phyloP scores from a whole-genome alignment of 2,888 invertebrate genomes.

The Vesta saturnalis region DNA sequence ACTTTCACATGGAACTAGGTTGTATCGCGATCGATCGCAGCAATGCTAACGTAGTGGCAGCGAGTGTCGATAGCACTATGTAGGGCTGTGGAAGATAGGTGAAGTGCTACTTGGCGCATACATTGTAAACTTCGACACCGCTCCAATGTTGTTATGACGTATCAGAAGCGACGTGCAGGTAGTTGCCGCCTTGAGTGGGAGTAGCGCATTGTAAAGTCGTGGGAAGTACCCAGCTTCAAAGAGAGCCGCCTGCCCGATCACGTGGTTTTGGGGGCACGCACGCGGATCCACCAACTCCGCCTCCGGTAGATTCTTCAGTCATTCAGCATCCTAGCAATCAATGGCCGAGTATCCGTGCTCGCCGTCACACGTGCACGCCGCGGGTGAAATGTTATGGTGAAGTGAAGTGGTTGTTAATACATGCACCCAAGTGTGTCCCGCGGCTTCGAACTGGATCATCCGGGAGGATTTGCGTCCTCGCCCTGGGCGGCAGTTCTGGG shows the following conservation, averaged over 20 bases:
- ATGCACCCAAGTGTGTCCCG: slow-evolving; percentile 59
- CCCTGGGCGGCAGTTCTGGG: slow-evolving; percentile 81
- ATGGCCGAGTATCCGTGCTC: slow-evolving; percentile 72
- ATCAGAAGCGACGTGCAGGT: slow-evolving; percentile 39
- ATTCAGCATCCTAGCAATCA: slow-evolving; percentile 64
- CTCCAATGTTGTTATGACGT: slow-evolving; percentile 36
- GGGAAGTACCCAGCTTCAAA: slow-evolving; percentile 50
- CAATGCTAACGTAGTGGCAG: slow-evolving; percentile 7
- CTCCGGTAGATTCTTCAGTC: slow-evolving; percentile 61
- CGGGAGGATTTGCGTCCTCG: slow-evolving; percentile 75
- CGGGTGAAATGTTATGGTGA: slow-evolving; percentile 44
- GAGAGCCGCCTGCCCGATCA: slow-evolving; percentile 54
- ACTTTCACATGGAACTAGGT: slow-evolving; percentile 5
- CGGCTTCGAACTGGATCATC: slow-evolving; percentile 76
- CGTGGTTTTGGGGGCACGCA: slow-evolving; percentile 67
- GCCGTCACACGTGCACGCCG: slow-evolving; percentile 66
- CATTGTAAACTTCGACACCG: slow-evolving; percentile 25
- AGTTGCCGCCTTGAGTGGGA: slow-evolving; percentile 55
- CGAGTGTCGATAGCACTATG: slow-evolving; percentile 20
- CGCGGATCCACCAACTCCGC: slow-evolving; percentile 65
- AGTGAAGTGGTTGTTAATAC: slow-evolving; percentile 43
- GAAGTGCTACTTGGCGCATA: slow-evolving; percentile 24
- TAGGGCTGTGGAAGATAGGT: slow-evolving; percentile 17
- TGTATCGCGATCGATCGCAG: slow-evolving; percentile 1
- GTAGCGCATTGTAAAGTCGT: slow-evolving; percentile 51